Evolutionary conservation across 2,888 invertebrate species (phyloP).

Genomic region (Pilophorus perplexus): DNA sequence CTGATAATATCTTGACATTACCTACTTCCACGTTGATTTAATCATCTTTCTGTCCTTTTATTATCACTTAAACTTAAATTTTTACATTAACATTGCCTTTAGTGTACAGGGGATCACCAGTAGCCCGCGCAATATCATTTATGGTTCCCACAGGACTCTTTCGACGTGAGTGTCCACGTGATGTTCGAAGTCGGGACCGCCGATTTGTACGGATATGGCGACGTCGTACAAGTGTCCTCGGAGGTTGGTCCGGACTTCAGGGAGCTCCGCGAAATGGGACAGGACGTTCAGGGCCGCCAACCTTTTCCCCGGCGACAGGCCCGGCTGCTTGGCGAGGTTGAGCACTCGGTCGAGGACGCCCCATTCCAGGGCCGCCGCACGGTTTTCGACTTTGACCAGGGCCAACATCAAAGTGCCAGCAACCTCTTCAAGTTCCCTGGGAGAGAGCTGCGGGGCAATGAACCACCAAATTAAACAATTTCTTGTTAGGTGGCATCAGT

Average conservation of each 20-base stretch:
- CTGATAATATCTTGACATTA: too few relatives aligned
- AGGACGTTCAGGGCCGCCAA: constrained; percentile 8
- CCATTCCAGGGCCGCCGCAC: constrained; percentile 1
- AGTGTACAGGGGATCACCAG: too few relatives aligned
- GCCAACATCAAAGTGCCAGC: constrained; percentile 4
- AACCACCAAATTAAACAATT: too few relatives aligned
- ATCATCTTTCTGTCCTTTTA: too few relatives aligned
- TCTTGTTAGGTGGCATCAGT: too few relatives aligned
- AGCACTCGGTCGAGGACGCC: background rate
- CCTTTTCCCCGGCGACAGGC: background rate
- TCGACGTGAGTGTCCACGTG: background rate
- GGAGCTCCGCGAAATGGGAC: constrained; percentile 9
- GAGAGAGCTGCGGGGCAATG: too few relatives aligned
- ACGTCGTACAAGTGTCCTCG: background rate
- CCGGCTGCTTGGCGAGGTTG: background rate
- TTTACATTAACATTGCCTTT: too few relatives aligned
- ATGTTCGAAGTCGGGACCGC: background rate
- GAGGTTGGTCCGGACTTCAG: background rate
- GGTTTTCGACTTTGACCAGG: constrained; percentile 5
- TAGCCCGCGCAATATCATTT: too few relatives aligned
- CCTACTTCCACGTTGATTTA: too few relatives aligned
- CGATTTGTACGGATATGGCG: background rate
- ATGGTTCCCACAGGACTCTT: background rate
- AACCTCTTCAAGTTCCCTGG: background rate
- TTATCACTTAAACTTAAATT: too few relatives aligned